Percentiles rank a stretch among this genome's conserved stretches.
Evolutionary conservation across 2,113 vertebrate genomes (phyloP).

Genomic region (Pampusana beccarii): DNA sequence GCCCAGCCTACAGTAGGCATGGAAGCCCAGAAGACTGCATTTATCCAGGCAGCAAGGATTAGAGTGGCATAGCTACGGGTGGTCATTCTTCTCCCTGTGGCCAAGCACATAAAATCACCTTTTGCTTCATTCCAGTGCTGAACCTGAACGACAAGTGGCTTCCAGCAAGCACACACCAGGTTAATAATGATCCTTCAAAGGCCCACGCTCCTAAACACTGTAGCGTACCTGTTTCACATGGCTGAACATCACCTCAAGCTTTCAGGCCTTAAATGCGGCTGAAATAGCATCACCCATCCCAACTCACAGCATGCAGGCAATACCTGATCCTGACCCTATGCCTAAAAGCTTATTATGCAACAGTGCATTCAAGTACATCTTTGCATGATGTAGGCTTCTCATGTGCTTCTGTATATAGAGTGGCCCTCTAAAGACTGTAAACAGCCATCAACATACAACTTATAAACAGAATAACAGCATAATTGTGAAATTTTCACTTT

Average conservation of each 20-base stretch:
- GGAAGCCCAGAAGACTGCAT: slow-evolving; percentile 93
- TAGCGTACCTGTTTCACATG: background rate
- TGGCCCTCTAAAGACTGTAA: background rate
- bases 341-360: background rate
- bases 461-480: background rate
- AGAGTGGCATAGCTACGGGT: slow-evolving; percentile 80
- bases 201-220: background rate
- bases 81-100: slow-evolving; percentile 88
- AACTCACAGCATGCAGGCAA: background rate
- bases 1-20: slow-evolving; percentile 94
- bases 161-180: background rate
- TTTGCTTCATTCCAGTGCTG: background rate
- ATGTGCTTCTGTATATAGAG: background rate
- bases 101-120: slow-evolving; percentile 20
- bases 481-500: background rate
- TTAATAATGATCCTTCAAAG: background rate
- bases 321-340: background rate
- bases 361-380: background rate
- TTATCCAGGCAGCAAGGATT: slow-evolving; percentile 91
- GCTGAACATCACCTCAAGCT: background rate
- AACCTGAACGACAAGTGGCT: background rate
- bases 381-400: background rate
- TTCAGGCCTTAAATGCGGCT: background rate
- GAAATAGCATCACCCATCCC: background rate
- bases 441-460: background rate